These are phyloP conservation scores for Drosophila algonquin DNA, from an alignment of 2,888 invertebrate genomes.

Conservation along the genomic window DNA sequence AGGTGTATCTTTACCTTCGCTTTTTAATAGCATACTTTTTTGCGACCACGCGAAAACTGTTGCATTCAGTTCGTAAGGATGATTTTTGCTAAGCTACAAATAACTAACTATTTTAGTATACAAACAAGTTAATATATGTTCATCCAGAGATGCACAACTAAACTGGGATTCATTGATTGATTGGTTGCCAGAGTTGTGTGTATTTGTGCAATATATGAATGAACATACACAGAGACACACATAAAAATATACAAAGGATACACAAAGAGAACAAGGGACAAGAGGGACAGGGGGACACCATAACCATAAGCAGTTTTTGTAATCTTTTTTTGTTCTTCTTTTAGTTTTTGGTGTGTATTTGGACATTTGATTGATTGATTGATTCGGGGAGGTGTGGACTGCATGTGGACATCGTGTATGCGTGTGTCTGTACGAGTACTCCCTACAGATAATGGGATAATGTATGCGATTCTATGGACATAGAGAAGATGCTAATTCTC, in stretches of 20 bases:
- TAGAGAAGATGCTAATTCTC: slow-evolving; percentile 12
- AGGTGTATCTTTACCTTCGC: neutral
- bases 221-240: slow-evolving; percentile 34
- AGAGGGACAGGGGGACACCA: slow-evolving; percentile 50
- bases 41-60: slow-evolving; percentile 9
- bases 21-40: slow-evolving; percentile 27
- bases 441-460: slow-evolving; percentile 19
- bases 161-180: slow-evolving; percentile 9
- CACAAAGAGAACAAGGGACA: slow-evolving; percentile 1
- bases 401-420: slow-evolving; percentile 36
- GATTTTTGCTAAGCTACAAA: slow-evolving; percentile 28
- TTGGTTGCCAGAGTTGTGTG: slow-evolving; percentile 9
- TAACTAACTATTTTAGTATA: slow-evolving; percentile 32
- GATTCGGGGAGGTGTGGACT: slow-evolving; percentile 24
- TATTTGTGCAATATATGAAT: slow-evolving; percentile 9
- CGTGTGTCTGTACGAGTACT: slow-evolving; percentile 20
- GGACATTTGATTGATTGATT: slow-evolving; percentile 23
- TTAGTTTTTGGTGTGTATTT: slow-evolving; percentile 32
- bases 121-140: slow-evolving; percentile 45
- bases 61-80: slow-evolving; percentile 24
- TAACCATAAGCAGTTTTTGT: slow-evolving; percentile 66
- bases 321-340: slow-evolving; percentile 16
- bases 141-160: slow-evolving; percentile 22
- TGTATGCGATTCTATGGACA: slow-evolving; percentile 18
- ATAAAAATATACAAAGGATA: slow-evolving; percentile 31